Base-by-base conservation (phyloP, 2,113 vertebrate genomes). In the Machaerirhynchus nigripectus region DNA sequence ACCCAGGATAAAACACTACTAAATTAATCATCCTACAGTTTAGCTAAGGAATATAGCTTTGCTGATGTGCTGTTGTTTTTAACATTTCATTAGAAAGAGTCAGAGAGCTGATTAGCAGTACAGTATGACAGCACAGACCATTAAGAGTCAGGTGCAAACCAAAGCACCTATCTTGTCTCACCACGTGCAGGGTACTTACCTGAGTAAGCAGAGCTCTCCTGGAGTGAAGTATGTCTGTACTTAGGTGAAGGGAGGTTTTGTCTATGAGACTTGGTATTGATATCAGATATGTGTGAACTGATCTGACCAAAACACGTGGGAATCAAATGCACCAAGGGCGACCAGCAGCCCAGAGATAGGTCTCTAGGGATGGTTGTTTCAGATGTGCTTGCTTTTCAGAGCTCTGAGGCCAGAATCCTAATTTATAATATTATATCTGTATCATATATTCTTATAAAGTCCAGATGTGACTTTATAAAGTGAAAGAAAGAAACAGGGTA, bases 1-100 rank as follows among this genome's bases (percentile, higher is more conserved):
- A 70, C 6, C 44, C 35, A 87, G 39, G 63, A 61, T 94, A 86
- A 95, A 84, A 93, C 1, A 6, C 16, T 61, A 44, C 31, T 79
- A n/a, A 95, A 90, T 79, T 70, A 84, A 82, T 93, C 68, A 70
- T 22, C 49, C 42, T 30, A 65, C 59, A 95, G 63, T 64, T 96
- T 74, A 85, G 56, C 24, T 80, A 74, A 70, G 81, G 68, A 63
- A 71, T 73, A 83, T 7, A 82, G 71, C 9, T 79, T 92, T 37
- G 17, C 69, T 39, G 35, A 26, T 63, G 7, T 2, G 2, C n/a
- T 78, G 57, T 15, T 91, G 65, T 55, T 87, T 96, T 91, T 89
- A 85, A 81, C 13, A 22, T 90, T 93, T 92, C 74, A 76, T 84
- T 31, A 84, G 91, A 73, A 93, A 61, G 49, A 96, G 63, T 52